Percentiles rank a stretch among this genome's conserved stretches.
Conservation (phyloP, 2,113 vertebrate genomes). For the Psilopogon haemacephalus region DNA sequence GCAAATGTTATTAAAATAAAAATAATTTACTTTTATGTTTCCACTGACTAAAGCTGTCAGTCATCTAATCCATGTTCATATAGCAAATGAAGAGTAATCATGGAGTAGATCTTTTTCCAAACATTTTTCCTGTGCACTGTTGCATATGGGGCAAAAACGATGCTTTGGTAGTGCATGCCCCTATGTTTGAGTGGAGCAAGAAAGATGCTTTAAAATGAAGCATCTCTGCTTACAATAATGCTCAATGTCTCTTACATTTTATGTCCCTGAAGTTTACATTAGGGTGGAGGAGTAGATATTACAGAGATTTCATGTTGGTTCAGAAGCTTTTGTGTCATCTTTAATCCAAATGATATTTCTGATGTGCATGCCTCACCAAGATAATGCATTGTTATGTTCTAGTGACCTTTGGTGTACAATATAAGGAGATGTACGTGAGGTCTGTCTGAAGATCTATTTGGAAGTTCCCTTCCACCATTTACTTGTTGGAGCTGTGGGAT, state of each 20-base stretch:
- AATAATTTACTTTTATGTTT: neutral
- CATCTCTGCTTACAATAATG: neutral
- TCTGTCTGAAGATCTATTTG: too few relatives aligned
- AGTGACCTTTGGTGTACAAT: neutral
- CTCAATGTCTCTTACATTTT: neutral
- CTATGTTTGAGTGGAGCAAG: neutral
- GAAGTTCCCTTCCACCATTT: neutral
- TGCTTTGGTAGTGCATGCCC: neutral
- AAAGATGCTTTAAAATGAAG: neutral
- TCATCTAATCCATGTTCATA: neutral
- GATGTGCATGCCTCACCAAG: rapidly evolving
- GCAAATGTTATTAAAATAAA: neutral
- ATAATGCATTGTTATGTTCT: neutral
- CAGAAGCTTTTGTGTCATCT: neutral
- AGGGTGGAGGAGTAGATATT: neutral
- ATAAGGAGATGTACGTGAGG: neutral
- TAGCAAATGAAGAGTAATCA: neutral
- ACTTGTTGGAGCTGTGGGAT: neutral
- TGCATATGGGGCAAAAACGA: neutral
- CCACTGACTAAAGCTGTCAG: neutral
- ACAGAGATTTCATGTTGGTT: neutral
- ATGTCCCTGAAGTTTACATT: neutral
- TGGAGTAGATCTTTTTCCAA: neutral
- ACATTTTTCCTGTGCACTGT: neutral
- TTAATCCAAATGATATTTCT: neutral